These are phyloP conservation scores for Chromis chromis DNA, from an alignment of 2,797 vertebrate genomes.

Conservation along the genomic window DNA sequence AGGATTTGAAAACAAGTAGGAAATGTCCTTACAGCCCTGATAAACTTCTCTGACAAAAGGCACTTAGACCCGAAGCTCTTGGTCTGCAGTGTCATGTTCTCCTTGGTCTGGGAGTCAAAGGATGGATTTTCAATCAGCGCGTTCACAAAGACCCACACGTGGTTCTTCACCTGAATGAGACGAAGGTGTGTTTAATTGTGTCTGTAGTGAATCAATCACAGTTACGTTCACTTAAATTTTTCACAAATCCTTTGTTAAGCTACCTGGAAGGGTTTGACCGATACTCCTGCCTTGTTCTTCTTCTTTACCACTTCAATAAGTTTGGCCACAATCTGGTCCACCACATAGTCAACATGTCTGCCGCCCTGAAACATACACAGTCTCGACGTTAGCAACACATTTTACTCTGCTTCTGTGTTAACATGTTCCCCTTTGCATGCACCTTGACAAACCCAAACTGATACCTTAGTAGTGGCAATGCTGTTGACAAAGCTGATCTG, in stretches of 20 bases:
- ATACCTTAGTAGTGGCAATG: slow-evolving; percentile 98
- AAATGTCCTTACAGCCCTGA: slow-evolving; percentile 90
- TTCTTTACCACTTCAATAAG: slow-evolving; percentile 96
- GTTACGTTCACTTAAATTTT: not conserved
- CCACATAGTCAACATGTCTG: slow-evolving; percentile 93
- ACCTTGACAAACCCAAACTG: not conserved
- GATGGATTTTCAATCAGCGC: slow-evolving; percentile 96
- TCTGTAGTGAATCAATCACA: not conserved
- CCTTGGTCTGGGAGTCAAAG: slow-evolving; percentile 99
- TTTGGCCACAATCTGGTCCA: slow-evolving; percentile 94
- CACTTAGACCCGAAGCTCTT: slow-evolving; percentile 97
- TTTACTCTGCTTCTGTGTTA: not conserved
- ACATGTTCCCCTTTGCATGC: no score
- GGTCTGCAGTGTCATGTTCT: slow-evolving; percentile 97
- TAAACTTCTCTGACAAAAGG: slow-evolving; percentile 93
- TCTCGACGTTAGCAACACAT: not conserved
- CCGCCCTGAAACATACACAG: slow-evolving; percentile 87
- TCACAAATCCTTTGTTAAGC: not conserved
- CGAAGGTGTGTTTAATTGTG: not conserved
- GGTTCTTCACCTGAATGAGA: slow-evolving; percentile 92
- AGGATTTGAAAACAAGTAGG: not conserved
- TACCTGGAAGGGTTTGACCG: slow-evolving; percentile 96
- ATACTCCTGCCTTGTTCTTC: slow-evolving; percentile 96
- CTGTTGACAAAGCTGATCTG: slow-evolving; percentile 99
- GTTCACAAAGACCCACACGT: slow-evolving; percentile 98